Conservation (phyloP, 2,113 vertebrate species). For the Rafetus swinhoei region DNA sequence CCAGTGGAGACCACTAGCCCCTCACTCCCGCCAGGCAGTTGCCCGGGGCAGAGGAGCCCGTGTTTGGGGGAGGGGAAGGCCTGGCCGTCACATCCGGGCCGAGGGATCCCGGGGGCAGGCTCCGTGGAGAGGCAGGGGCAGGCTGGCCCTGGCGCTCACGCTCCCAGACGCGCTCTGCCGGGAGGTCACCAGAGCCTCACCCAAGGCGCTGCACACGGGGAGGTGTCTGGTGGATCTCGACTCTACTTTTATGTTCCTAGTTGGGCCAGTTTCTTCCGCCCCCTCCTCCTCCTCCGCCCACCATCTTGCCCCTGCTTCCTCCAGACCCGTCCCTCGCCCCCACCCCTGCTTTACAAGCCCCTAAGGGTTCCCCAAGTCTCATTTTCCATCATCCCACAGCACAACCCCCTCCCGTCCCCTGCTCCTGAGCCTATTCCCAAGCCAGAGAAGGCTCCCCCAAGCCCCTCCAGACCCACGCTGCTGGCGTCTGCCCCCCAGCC, state of each 20-base stretch:
- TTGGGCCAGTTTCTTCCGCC: background rate
- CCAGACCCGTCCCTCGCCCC: background rate
- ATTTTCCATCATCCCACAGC: background rate
- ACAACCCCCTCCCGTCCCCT: background rate
- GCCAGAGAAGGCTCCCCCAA: background rate
- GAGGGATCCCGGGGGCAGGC: background rate
- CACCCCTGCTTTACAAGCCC: background rate
- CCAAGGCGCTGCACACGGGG: too few relatives aligned
- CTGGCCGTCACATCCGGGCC: background rate
- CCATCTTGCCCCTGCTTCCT: background rate
- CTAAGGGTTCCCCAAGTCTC: background rate
- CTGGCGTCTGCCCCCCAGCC: background rate
- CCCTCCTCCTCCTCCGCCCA: background rate
- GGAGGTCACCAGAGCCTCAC: background rate
- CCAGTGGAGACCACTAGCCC: background rate
- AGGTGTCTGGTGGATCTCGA: background rate
- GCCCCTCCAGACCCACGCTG: background rate
- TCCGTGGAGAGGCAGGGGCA: background rate
- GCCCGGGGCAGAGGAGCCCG: background rate
- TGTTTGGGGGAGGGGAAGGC: background rate
- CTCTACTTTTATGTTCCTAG: background rate
- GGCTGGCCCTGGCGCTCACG: too few relatives aligned
- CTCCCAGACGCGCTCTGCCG: background rate
- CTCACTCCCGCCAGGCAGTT: too few relatives aligned
- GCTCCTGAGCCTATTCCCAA: background rate